Base-by-base conservation (phyloP, 2,888 invertebrate genomes). In the Nemotelus nigrinus region DNA sequence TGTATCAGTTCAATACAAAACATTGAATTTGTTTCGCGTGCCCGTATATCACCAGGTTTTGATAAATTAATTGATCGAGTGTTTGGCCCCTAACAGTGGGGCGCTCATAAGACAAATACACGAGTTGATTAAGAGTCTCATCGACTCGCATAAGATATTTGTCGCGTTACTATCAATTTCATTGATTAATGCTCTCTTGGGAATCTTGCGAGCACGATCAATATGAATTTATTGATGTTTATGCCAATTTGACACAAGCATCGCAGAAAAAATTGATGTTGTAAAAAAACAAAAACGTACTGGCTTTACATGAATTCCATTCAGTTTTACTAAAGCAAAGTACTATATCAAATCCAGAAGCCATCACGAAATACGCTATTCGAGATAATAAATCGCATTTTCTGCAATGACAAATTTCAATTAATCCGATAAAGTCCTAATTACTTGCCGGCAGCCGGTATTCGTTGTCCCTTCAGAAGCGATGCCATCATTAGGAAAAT, bases 381-480 rank as follows among this genome's bases (percentile, higher is more conserved):
- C 6, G 4, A 5, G 7, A 63, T 8, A 4, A 47, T 58, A 72
- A 6, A 44, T 25, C 58, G 7, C 57, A 45, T 47, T 53, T 63
- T 76, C 72, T 41, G 3, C 53, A 48, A 57, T 78, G 78, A 78
- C 78, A 78, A 78, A 76, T 78, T 78, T 77, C 67, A 47, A 10
- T 78, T 65, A 57, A 65, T 55, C 72, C 57, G 44, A 50, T 43
- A 50, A 76, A 60, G 48, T 60, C 76, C 65, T 78, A 78, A 78
- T 76, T 78, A 76, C 65, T 44, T 63, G 68, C 2, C 44, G n/a
- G 48, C 47, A 67, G 4, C n/a, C 48, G 41, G 64, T 44, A 39
- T 4, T 25, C 7, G 60, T 50, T 8, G 25, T 74, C 74, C 50
- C 55, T 70, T 44, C 45, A 48, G 45, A 3, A 8, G 39, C 6